phyloP scores from a whole-genome alignment of 2,888 invertebrate genomes.

The Spodoptera littoralis region DNA sequence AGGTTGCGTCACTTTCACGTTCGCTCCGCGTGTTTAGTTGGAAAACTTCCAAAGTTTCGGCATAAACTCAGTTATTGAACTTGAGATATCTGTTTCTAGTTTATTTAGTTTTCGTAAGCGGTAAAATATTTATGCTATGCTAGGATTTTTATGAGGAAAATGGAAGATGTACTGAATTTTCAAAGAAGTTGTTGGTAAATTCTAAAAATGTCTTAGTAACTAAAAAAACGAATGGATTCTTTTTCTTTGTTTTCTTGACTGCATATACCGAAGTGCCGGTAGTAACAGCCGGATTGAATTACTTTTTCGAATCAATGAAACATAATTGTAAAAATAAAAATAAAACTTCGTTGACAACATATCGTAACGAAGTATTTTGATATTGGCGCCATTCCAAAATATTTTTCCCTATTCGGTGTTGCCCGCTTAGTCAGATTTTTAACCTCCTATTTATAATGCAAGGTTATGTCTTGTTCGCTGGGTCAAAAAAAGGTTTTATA shows the following conservation, averaged over 20 bases:
- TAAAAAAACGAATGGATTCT: too few species aligned
- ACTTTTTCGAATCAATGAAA: constrained; percentile 24
- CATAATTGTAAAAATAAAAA: constrained; percentile 45
- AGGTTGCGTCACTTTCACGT: constrained; percentile 47
- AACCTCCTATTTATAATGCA: constrained; percentile 41
- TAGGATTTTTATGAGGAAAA: constrained; percentile 8
- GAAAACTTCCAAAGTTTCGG: constrained; percentile 50
- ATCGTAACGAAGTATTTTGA: constrained; percentile 27
- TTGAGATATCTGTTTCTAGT: constrained; percentile 35
- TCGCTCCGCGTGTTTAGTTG: constrained; percentile 49
- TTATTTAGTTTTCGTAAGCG: constrained; percentile 19
- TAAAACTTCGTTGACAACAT: constrained; percentile 20
- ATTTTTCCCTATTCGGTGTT: constrained; percentile 48
- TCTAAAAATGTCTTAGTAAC: not conserved
- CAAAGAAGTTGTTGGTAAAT: not conserved
- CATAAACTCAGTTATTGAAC: constrained; percentile 53
- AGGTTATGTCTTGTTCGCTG: constrained; percentile 31
- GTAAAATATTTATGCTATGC: constrained; percentile 24
- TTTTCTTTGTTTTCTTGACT: not conserved
- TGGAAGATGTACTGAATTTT: constrained; percentile 2
- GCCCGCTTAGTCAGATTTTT: constrained; percentile 34
- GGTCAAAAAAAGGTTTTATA: constrained; percentile 22
- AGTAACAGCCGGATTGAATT: constrained; percentile 16
- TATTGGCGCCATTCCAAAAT: constrained; percentile 43
- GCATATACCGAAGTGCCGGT: constrained; percentile 1